phyloP scores from a whole-genome alignment of 2,888 invertebrate species.

The Junonia oenone region DNA sequence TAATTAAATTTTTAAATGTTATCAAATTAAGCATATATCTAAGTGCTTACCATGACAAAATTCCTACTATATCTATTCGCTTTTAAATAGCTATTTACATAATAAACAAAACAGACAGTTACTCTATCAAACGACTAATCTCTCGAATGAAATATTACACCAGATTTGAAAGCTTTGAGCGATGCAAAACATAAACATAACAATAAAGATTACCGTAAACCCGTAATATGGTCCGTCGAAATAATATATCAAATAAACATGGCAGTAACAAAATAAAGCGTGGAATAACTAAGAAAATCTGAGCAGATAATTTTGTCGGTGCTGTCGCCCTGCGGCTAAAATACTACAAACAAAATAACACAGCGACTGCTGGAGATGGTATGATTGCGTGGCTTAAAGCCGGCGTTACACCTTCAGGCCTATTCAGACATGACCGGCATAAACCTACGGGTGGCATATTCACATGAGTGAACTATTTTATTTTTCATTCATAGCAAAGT shows the following conservation, averaged over 20 bases:
- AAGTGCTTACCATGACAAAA: no score
- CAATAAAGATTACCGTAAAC: background rate
- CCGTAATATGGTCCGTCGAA: background rate
- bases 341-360: constrained; percentile 61
- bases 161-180: background rate
- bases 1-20: no score
- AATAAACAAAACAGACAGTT: background rate
- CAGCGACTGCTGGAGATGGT: constrained; percentile 58
- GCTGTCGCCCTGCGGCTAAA: constrained; percentile 43
- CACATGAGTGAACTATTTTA: background rate
- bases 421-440: background rate
- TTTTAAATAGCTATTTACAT: background rate
- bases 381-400: constrained; percentile 45
- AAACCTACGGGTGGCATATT: background rate
- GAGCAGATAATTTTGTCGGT: constrained; percentile 56
- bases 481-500: no score
- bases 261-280: constrained; percentile 32
- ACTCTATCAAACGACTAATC: background rate
- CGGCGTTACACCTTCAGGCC: constrained; percentile 24
- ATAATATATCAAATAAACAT: constrained; percentile 11
- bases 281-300: constrained; percentile 26
- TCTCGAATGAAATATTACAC: background rate
- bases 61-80: background rate
- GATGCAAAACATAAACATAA: background rate
- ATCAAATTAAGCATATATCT: no score